Evolutionary conservation across 2,113 vertebrate genomes (phyloP).

Genomic region (Misgurnus anguillicaudatus): DNA sequence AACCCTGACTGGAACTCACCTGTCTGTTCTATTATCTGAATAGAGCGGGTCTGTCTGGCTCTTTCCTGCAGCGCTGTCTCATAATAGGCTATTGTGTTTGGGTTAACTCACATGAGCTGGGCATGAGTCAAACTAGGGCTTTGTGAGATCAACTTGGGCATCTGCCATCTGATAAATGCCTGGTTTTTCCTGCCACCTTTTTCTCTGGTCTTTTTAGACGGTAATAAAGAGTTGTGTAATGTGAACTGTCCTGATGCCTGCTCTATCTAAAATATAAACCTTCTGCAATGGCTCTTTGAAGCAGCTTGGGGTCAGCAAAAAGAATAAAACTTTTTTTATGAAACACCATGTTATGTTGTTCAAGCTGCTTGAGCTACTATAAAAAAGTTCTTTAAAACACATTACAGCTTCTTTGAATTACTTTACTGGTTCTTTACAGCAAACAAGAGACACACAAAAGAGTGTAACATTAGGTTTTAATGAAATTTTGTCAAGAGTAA

Average conservation of each 20-base stretch:
- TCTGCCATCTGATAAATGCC: constrained; percentile 14
- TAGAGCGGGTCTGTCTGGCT: constrained; percentile 28
- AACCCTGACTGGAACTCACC: constrained; percentile 8
- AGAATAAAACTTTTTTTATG: no score
- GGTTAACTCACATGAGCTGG: constrained; percentile 38
- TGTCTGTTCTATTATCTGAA: constrained; percentile 17
- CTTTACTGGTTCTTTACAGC: no score
- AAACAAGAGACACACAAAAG: no score
- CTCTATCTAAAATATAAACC: no score
- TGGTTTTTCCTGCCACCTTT: constrained; percentile 10
- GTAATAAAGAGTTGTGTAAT: constrained; percentile 3
- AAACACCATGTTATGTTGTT: no score
- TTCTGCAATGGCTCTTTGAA: no score
- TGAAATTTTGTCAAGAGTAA: no score
- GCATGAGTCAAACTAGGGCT: constrained; percentile 28
- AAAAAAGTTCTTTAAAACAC: no score
- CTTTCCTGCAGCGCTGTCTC: constrained; percentile 19
- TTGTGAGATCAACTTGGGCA: constrained; percentile 30
- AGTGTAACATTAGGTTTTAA: no score
- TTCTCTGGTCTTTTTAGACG: not conserved
- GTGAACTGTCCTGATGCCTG: not conserved
- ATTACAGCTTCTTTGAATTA: no score
- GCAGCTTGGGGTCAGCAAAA: no score
- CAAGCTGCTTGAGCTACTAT: no score
- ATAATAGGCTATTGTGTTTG: constrained; percentile 45